These are phyloP conservation scores for Drosophila ohnishii DNA, from an alignment of 1,140 invertebrate genomes.

Conservation along the genomic window DNA sequence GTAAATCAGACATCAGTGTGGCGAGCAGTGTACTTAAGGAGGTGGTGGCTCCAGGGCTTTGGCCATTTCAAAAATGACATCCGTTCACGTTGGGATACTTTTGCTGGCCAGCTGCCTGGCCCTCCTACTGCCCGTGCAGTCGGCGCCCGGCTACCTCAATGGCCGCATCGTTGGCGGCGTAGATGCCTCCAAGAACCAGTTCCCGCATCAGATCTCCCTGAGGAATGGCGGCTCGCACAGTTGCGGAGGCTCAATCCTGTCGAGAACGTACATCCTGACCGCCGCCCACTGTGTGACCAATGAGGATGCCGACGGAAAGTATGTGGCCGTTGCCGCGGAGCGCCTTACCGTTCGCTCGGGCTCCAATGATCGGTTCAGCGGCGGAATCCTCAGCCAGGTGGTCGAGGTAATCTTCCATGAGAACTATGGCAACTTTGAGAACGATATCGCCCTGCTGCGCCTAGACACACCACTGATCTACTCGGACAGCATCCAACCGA, in stretches of 20 bases:
- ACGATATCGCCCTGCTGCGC: constrained; percentile 84
- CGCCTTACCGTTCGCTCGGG: constrained; percentile 55
- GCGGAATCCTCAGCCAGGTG: constrained; percentile 53
- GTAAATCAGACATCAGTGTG: constrained; percentile 9
- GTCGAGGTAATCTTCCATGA: constrained; percentile 75
- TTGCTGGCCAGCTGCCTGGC: constrained; percentile 14
- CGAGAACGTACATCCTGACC: constrained; percentile 84
- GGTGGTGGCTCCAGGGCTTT: not conserved
- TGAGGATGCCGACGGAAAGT: not conserved
- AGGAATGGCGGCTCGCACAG: constrained; percentile 76
- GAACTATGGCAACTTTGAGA: constrained; percentile 68
- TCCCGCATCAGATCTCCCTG: constrained; percentile 84
- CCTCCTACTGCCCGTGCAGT: constrained; percentile 9
- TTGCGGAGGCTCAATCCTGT: constrained; percentile 86
- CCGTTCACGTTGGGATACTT: constrained; percentile 3
- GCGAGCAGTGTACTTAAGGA: constrained; percentile 11
- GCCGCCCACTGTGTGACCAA: constrained; percentile 85
- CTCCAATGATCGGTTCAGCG: constrained; percentile 54
- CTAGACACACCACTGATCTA: constrained; percentile 72
- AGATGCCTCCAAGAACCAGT: constrained; percentile 77
- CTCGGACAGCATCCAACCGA: constrained; percentile 73
- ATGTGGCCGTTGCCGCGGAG: constrained; percentile 14
- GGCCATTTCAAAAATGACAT: constrained; percentile 28
- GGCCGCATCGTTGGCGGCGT: constrained; percentile 84
- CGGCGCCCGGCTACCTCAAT: constrained; percentile 25